Evolutionary conservation across 2,888 invertebrate genomes (phyloP).

Genomic region (Campopleginae sp.): DNA sequence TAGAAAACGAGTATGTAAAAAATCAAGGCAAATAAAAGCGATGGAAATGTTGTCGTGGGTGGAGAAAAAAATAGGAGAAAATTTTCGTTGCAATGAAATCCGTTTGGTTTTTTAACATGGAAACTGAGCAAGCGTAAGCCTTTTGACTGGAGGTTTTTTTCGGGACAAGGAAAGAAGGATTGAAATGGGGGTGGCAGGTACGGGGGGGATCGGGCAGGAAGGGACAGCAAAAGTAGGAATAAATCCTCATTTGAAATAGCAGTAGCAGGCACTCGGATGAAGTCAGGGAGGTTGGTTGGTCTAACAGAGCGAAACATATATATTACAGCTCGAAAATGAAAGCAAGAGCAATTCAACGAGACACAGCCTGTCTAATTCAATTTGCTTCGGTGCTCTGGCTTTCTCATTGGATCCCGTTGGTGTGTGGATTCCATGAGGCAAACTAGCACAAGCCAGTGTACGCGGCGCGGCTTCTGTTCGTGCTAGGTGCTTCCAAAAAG

Average conservation of each 20-base stretch:
- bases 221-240: slow-evolving; percentile 49
- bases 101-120: not conserved
- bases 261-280: slow-evolving; percentile 17
- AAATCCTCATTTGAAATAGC: slow-evolving; percentile 59
- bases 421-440: slow-evolving; percentile 36
- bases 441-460: slow-evolving; percentile 30
- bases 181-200: not conserved
- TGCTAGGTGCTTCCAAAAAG: slow-evolving; percentile 35
- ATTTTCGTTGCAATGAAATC: slow-evolving; percentile 3
- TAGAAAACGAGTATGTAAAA: not conserved
- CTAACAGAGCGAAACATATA: slow-evolving; percentile 59
- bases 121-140: not conserved
- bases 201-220: not conserved
- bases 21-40: not conserved
- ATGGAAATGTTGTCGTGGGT: not conserved
- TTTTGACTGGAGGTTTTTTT: slow-evolving; percentile 4
- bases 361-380: slow-evolving; percentile 76
- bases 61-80: not conserved
- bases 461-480: slow-evolving; percentile 50
- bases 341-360: slow-evolving; percentile 74
- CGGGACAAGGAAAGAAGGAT: not conserved
- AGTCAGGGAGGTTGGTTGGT: slow-evolving; percentile 41
- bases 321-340: slow-evolving; percentile 74
- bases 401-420: slow-evolving; percentile 60
- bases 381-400: slow-evolving; percentile 73